Base-by-base conservation (phyloP, 2,113 vertebrate genomes). In the Aegotheles bennettii region DNA sequence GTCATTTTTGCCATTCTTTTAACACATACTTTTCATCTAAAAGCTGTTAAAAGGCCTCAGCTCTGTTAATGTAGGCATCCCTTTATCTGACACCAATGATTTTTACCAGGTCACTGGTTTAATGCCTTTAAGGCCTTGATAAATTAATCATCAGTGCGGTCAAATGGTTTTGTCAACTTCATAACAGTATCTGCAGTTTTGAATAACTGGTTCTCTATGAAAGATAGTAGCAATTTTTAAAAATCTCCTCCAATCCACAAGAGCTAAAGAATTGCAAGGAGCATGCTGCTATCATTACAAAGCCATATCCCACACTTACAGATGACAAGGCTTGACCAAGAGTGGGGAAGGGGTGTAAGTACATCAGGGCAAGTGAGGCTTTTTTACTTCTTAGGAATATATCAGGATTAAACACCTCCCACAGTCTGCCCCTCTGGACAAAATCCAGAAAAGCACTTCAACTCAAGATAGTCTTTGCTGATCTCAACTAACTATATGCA, bases 81-180 rank as follows among this genome's bases (percentile, higher is more conserved):
- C 57, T 96, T 95, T 92, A 84, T 93, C 45, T 79, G 89, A 75
- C 93, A 96, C 82, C 76, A 84, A 67, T 29, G 33, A 90, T 96
- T 96, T 97, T 96, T 97, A 90, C 86, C 86, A 84, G 94, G 95
- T 96, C 97, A 95, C 67, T 96, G 94, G 51, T 94, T 95, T 97
- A 96, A 96, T 97, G 93, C 88, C 94, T 95, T 94, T 96, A 87
- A 97, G 95, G 87, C 91, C 68, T 88, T 94, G 76, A 97, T 96
- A 97, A 98, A 97, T 97, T 97, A 97, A 94, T 95, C 95, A 97
- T 97, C 94, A 95, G 95, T 71, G 75, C 5, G 0, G 77, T 93
- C 94, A 96, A 88, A 95, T 75, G 74, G 80, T 88, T 97, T 93
- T 95, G 86, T 95, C 92, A 95, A 76, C 88, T 94, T 96, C 79